Percentiles rank a stretch among this genome's conserved stretches.
Evolutionary conservation across 1,140 invertebrate species (phyloP).

Genomic region (Caenorhabditis briggsae): DNA sequence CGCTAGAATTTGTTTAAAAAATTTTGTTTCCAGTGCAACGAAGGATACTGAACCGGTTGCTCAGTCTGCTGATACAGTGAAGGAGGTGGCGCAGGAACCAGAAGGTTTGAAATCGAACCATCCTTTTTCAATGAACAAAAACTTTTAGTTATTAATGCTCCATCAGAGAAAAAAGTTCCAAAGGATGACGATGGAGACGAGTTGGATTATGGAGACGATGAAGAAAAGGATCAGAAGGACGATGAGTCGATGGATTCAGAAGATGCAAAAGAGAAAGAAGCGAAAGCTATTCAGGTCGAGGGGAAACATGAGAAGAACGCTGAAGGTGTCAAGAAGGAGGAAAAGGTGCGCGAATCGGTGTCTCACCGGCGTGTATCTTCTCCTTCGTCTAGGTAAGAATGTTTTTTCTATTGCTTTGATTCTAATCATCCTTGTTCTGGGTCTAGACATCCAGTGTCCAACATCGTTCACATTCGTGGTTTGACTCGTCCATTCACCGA

Average conservation of each 20-base stretch:
- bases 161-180: neutral
- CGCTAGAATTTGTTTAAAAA: too few species aligned
- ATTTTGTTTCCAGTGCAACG: too few species aligned
- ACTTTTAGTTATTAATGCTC: neutral
- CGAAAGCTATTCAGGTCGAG: neutral
- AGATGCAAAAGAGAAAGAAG: constrained; percentile 3
- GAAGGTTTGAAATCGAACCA: too few species aligned
- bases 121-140: neutral
- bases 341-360: constrained; percentile 47
- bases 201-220: constrained; percentile 59
- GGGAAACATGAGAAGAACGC: neutral
- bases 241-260: constrained; percentile 22
- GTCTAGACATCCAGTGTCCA: constrained; percentile 65
- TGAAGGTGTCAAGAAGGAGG: constrained; percentile 14
- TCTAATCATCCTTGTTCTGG: neutral
- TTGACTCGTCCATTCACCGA: constrained; percentile 71
- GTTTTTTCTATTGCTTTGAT: neutral
- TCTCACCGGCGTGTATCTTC: constrained; percentile 40
- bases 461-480: constrained; percentile 68
- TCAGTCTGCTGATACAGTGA: too few species aligned
- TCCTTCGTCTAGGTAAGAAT: constrained; percentile 49
- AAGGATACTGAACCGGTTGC: too few species aligned
- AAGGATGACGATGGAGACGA: constrained; percentile 50
- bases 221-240: constrained; percentile 53
- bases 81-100: too few species aligned